Conservation (phyloP, 2,888 invertebrate species). For the Pemphredon lugubris region DNA sequence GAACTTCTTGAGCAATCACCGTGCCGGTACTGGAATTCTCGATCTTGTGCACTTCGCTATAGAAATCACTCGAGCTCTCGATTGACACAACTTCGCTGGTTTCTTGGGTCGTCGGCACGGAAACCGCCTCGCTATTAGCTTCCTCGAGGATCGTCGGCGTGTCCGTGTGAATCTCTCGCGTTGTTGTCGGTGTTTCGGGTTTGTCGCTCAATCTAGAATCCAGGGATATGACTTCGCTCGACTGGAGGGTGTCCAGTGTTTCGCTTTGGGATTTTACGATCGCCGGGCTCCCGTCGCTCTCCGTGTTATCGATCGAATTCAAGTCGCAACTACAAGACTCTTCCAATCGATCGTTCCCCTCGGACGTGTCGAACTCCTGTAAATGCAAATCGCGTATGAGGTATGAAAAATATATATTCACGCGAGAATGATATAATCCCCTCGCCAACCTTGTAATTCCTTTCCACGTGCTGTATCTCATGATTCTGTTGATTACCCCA, state of each 20-base stretch:
- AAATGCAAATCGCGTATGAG: neutral
- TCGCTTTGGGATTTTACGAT: conserved; percentile 80
- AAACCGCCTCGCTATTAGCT: conserved; percentile 72
- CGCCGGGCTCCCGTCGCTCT: conserved; percentile 82
- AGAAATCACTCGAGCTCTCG: conserved; percentile 83
- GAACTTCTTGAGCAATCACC: conserved; percentile 42
- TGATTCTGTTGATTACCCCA: conserved; percentile 77
- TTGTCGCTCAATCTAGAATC: conserved; percentile 82
- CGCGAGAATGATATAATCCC: neutral
- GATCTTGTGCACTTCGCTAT: conserved; percentile 86
- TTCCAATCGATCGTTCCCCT: conserved; percentile 76
- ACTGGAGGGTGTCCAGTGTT: conserved; percentile 74
- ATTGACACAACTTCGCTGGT: conserved; percentile 82
- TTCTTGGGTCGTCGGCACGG: conserved; percentile 75
- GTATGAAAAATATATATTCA: neutral
- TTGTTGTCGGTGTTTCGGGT: conserved; percentile 71
- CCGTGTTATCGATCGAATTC: conserved; percentile 80
- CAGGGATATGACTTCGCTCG: conserved; percentile 82
- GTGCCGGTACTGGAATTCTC: conserved; percentile 59
- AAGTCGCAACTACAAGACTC: conserved; percentile 80
- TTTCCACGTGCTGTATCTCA: conserved; percentile 74
- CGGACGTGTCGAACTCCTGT: conserved; percentile 75
- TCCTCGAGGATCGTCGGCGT: conserved; percentile 77
- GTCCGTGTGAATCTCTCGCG: conserved; percentile 70
- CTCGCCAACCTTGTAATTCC: conserved; percentile 74